Base-by-base conservation (phyloP, 1,140 invertebrate genomes). In the Drosophila pandora region DNA sequence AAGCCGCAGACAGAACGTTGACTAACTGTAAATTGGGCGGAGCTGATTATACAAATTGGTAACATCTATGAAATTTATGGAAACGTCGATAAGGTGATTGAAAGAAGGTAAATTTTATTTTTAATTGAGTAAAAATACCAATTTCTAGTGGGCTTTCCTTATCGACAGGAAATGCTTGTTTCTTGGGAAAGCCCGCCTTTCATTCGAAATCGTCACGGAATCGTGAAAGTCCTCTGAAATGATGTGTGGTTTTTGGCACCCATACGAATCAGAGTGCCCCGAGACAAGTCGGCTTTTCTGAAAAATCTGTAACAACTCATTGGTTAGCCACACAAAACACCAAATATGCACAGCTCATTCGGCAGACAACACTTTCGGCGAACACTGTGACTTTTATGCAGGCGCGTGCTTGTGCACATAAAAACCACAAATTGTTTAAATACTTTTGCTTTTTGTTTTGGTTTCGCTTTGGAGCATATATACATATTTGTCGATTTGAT, bases 401-500 rank as follows among this genome's bases (percentile, higher is more conserved):
- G 17, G 53, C 71, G 70, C 71, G 71, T 75, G 71, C 72, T 39
- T 56, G 25, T 37, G 72, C 34, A 55, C 62, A 76, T 55, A 59
- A 52, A 74, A 74, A 73, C 12, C 34, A 25, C 32, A 67, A 67
- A 87, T 87, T 71, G 61, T 74, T 79, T 54, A 68, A 88, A 87
- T 87, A 76, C 64, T 79, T 78, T 79, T 75, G 74, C 61, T 87
- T 67, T 81, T 83, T 81, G 54, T 55, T 48, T 61, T 41, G 32
- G 57, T 41, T 53, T 56, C 41, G 63, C 32, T 34, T 41, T 58
- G 67, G 45, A 50, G 61, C 75, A 82, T 71, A 85, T 43, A 37
- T 71, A 85, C 21, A 37, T 85, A 75, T 87, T 41, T 76, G 78
- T 54, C 62, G 65, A 82, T 88, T 87, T 87, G 78, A 87, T 87